Conservation (phyloP, 2,797 vertebrate genomes). For the Myiothlypis coronata region DNA sequence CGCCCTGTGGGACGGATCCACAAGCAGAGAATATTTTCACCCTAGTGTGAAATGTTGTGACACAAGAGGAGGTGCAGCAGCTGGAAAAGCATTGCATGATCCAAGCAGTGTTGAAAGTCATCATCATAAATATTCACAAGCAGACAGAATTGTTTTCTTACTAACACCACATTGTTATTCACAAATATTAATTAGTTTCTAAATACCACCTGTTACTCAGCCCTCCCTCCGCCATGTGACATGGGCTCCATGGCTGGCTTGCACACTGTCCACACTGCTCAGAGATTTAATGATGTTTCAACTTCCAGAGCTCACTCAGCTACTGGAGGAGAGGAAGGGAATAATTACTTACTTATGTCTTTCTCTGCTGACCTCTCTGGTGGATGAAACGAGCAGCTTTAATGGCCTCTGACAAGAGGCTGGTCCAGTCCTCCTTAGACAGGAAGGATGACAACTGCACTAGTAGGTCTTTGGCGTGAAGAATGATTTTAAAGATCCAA, state of each 20-base stretch:
- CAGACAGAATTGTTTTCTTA: slow-evolving; percentile 50
- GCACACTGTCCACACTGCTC: not conserved
- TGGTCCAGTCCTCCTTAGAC: not conserved
- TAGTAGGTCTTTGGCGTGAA: not conserved
- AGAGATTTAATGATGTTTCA: slow-evolving; percentile 38
- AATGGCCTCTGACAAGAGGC: slow-evolving; percentile 30
- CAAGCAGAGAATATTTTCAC: not conserved
- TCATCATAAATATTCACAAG: slow-evolving; percentile 36
- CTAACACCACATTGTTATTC: slow-evolving; percentile 32
- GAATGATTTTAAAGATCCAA: not conserved
- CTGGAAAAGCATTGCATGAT: not conserved
- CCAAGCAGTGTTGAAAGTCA: not conserved
- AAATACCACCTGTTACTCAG: slow-evolving; percentile 45
- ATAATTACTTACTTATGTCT: slow-evolving; percentile 50
- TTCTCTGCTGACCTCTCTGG: not conserved
- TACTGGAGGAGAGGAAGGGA: not conserved
- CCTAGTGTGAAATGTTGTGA: not conserved
- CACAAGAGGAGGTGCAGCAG: not conserved
- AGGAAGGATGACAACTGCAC: not conserved
- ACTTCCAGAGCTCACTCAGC: not conserved
- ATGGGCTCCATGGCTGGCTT: not conserved
- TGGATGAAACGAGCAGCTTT: slow-evolving; percentile 1
- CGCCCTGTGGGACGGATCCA: rapidly evolving
- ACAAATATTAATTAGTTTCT: slow-evolving; percentile 55
- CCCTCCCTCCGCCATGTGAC: not conserved